These are phyloP conservation scores for Hirundichthys speculiger DNA, from an alignment of 2,113 vertebrate species.

Conservation along the genomic window DNA sequence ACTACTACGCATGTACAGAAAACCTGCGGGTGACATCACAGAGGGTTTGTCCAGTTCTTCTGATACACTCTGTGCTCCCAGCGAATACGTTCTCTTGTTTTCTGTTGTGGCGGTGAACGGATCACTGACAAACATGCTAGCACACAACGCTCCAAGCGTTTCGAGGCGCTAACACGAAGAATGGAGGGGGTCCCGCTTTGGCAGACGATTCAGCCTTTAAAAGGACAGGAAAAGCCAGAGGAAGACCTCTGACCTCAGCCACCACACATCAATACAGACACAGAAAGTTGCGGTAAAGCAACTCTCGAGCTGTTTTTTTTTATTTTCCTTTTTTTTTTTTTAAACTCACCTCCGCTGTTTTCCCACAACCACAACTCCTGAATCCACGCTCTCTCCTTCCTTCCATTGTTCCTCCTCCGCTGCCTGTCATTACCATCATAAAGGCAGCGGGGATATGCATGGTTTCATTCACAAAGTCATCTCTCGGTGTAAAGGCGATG, in stretches of 20 bases:
- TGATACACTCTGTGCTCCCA: too few species aligned
- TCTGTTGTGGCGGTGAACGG: too few species aligned
- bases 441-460: constrained; percentile 86
- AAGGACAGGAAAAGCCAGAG: not conserved
- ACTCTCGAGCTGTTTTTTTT: not conserved
- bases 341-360: constrained; percentile 42
- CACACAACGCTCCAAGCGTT: too few species aligned
- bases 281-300: too few species aligned
- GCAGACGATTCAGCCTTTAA: not conserved
- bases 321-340: constrained; percentile 15
- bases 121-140: too few species aligned
- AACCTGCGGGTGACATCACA: too few species aligned
- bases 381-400: constrained; percentile 77
- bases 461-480: constrained; percentile 93
- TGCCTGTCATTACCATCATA: constrained; percentile 89
- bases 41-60: too few species aligned
- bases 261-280: not conserved
- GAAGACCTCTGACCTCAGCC: constrained; percentile 33
- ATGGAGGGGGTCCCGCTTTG: too few species aligned
- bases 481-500: constrained; percentile 85
- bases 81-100: too few species aligned
- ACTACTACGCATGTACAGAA: too few species aligned
- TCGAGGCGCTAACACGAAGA: too few species aligned
- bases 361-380: constrained; percentile 70
- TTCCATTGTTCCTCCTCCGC: constrained; percentile 77